phyloP scores from a whole-genome alignment of 2,888 invertebrate genomes.

The Pseudococcus longispinus region DNA sequence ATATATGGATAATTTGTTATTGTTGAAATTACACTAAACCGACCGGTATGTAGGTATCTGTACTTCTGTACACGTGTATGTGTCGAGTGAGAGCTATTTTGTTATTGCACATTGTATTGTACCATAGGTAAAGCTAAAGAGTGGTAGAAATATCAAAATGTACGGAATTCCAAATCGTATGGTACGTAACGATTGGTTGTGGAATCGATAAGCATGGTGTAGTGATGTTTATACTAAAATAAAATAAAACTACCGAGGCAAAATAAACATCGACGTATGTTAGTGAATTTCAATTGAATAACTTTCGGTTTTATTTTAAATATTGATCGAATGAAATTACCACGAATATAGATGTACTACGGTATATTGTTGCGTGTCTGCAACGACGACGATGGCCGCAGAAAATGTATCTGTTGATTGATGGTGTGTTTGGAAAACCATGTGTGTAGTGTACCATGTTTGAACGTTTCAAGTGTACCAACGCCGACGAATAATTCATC shows the following conservation, averaged over 20 bases:
- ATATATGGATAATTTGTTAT: conserved; percentile 16
- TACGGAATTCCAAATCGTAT: not conserved
- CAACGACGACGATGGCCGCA: not conserved
- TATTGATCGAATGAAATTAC: conserved; percentile 32
- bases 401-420: not conserved
- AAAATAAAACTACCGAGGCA: conserved; percentile 36
- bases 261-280: conserved; percentile 33
- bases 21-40: conserved; percentile 6
- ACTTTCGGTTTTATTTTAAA: conserved; percentile 45
- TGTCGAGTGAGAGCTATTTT: not conserved
- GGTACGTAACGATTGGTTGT: not conserved
- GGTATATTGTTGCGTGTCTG: conserved; percentile 19
- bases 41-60: not conserved
- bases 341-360: not conserved
- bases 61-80: not conserved
- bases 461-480: not conserved
- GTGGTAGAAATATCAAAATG: not conserved
- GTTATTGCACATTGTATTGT: not conserved
- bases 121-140: not conserved
- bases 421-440: not conserved
- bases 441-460: not conserved
- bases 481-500: not conserved
- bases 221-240: not conserved
- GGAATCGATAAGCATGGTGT: not conserved
- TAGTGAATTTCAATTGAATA: conserved; percentile 41